Evolutionary conservation across 2,113 vertebrate species (phyloP).

Genomic region (Bufo bufo): DNA sequence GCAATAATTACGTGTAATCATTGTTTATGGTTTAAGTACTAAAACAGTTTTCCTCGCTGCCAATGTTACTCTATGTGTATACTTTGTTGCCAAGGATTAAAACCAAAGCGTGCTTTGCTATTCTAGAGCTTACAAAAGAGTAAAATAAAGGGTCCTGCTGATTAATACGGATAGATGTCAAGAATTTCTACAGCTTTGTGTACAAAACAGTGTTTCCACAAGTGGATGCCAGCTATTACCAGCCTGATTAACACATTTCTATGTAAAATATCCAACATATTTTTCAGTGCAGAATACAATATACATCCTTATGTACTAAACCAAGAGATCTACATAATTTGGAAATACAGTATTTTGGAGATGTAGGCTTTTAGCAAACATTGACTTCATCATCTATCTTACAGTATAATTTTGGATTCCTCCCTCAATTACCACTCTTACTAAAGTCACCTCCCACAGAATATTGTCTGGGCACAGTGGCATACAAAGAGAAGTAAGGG

Average conservation of each 20-base stretch:
- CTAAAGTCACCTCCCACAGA: too few species aligned
- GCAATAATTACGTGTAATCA: constrained; percentile 32
- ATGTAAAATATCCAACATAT: neutral
- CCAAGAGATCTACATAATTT: neutral
- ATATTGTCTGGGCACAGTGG: too few species aligned
- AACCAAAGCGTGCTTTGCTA: constrained; percentile 37
- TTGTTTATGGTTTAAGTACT: constrained; percentile 15
- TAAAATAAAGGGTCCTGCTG: constrained; percentile 14
- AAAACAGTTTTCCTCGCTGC: neutral
- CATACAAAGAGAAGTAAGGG: too few species aligned
- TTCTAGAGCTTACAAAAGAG: constrained; percentile 14
- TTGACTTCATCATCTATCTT: too few species aligned
- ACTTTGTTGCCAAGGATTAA: constrained; percentile 48
- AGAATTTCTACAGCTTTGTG: neutral
- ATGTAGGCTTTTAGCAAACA: too few species aligned
- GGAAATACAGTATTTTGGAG: too few species aligned
- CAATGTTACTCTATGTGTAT: constrained; percentile 31
- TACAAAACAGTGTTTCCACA: constrained; percentile 28
- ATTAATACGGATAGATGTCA: constrained; percentile 14
- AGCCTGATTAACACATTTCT: neutral
- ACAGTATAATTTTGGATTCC: too few species aligned
- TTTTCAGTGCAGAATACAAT: neutral
- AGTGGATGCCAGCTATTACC: constrained; percentile 1
- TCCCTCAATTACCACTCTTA: too few species aligned
- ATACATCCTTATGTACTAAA: neutral